Evolutionary conservation across 2,888 invertebrate species (phyloP), one percentile per base, ranked within the genome.

Genomic region (Acleris holmiana): DNA sequence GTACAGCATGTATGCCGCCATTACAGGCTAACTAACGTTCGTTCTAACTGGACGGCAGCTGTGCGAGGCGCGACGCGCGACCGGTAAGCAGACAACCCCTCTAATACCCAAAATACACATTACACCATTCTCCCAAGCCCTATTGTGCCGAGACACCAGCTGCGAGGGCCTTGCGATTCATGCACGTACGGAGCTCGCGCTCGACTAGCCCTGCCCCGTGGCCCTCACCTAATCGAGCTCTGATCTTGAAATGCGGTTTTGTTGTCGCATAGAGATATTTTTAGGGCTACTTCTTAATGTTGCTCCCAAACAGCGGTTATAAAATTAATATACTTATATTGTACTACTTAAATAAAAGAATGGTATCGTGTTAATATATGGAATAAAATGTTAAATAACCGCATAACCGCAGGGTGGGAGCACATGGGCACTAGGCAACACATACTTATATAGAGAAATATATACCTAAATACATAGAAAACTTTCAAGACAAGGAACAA

Each of bases 41-140:
- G 44, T 74, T 78, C 82, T 80, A 82, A 82, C 73, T 73, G 66
- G 58, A 48, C 70, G 71, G 79, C 82, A 82, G 82, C 81, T 82
- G 82, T 75, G 75, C 72, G 63, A 67, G 66, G 68, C 60, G 62
- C 23, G 62, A 61, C 70, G 68, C 60, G 62, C 23, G 62, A 61
- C 70, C 65, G 70, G 70, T 67, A 70, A 75, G 76, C 76, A 78
- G 80, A 80, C 79, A 77, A 73, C 79, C 82, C 82, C 80, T 80
- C 78, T 60, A 55, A 68, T 75, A 70, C 71, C 78, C 73, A 74
- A 81, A 79, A 78, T 77, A 77, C 74, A 77, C 76, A 77, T 79
- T 74, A 80, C 75, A 74, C 74, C 71, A 76, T 76, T 75, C 67
- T 71, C 70, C 71, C 69, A 67, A 72, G 70, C 73, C 67, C 73